phyloP scores from a whole-genome alignment of 2,113 vertebrate genomes.

The Nothocercus nigrocapillus region DNA sequence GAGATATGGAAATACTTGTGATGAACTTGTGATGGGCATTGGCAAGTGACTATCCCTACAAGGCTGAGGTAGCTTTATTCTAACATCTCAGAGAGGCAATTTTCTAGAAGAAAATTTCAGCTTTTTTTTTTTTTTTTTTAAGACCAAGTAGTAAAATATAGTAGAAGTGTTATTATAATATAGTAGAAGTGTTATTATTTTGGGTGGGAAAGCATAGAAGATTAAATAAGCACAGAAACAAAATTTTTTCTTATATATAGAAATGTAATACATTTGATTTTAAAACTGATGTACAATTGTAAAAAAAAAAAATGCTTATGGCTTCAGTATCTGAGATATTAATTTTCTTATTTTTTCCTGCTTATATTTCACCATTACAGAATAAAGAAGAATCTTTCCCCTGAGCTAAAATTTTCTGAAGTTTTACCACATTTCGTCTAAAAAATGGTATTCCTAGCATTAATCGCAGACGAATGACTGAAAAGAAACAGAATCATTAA shows the following conservation, averaged over 20 bases:
- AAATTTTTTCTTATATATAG: neutral
- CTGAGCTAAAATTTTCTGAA: neutral
- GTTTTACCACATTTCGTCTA: neutral
- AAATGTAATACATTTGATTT: neutral
- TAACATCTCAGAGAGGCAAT: neutral
- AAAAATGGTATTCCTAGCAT: neutral
- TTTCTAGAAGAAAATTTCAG: neutral
- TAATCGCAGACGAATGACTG: neutral
- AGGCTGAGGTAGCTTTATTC: neutral
- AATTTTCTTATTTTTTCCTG: neutral
- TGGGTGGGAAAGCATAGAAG: neutral
- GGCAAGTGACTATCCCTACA: neutral
- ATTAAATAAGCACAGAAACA: neutral
- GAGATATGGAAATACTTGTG: neutral
- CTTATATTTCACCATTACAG: neutral
- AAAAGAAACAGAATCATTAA: neutral
- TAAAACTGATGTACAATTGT: neutral
- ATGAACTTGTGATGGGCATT: neutral
- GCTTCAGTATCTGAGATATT: neutral
- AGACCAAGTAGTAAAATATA: fast-evolving
- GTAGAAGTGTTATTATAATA: too few relatives aligned
- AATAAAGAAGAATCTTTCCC: neutral
- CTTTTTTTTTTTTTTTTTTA: neutral
- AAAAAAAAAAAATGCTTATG: neutral
- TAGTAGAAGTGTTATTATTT: neutral